Percentiles rank a stretch among this genome's conserved stretches.
Conservation (phyloP, 2,888 invertebrate species). For the Stomorhina lunata region DNA sequence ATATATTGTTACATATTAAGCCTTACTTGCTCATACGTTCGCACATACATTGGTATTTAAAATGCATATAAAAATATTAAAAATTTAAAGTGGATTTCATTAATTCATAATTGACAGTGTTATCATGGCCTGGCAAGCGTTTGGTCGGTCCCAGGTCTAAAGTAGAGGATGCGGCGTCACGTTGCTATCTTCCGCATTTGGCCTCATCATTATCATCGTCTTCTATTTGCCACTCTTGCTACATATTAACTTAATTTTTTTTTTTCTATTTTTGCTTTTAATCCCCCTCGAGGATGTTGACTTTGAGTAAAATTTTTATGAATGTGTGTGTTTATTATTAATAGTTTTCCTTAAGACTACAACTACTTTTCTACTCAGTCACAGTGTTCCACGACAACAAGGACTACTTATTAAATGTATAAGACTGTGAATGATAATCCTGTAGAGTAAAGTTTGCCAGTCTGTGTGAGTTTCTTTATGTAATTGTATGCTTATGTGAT, state of each 20-base stretch:
- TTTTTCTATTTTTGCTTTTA: constrained; percentile 42
- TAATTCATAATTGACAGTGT: constrained; percentile 61
- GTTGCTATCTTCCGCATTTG: constrained; percentile 30
- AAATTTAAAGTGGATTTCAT: constrained; percentile 47
- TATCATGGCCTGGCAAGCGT: constrained; percentile 38
- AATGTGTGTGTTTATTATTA: constrained; percentile 58
- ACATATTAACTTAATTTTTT: constrained; percentile 1
- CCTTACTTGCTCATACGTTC: neutral
- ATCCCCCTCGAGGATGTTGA: constrained; percentile 56
- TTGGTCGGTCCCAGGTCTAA: neutral
- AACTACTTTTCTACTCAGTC: constrained; percentile 26
- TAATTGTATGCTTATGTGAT: neutral
- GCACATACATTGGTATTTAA: neutral
- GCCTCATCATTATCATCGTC: constrained; percentile 26
- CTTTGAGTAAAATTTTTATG: constrained; percentile 14
- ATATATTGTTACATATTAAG: neutral
- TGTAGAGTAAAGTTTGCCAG: neutral
- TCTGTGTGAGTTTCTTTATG: no score
- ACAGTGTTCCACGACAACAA: constrained; percentile 18
- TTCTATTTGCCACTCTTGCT: constrained; percentile 5
- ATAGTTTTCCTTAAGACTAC: constrained; percentile 56
- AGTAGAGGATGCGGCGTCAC: constrained; percentile 39
- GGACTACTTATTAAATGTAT: constrained; percentile 41
- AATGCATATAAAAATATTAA: constrained; percentile 42
- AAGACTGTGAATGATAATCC: constrained; percentile 43